Conservation (phyloP, 2,797 vertebrate species). For the Monodelphis domestica region DNA sequence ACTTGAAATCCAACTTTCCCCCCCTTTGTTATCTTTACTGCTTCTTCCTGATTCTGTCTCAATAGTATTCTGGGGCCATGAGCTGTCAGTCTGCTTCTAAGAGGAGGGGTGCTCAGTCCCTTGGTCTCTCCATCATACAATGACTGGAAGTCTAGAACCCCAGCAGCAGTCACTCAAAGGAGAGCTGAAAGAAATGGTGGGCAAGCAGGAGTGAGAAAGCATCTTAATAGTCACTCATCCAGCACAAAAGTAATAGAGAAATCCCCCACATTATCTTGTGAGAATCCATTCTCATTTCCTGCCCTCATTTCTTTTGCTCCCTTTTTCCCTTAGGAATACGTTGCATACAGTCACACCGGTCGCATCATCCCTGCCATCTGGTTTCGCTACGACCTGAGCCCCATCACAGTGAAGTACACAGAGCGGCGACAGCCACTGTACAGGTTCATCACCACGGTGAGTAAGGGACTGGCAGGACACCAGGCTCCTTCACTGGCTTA, state of each 20-base stretch:
- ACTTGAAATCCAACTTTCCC: neutral
- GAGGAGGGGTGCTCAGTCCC: neutral
- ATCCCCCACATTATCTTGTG: neutral
- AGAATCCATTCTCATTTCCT: neutral
- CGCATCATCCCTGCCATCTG: conserved; percentile 99
- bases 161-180: neutral
- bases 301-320: neutral
- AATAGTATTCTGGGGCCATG: neutral
- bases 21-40: neutral
- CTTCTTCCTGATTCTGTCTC: neutral
- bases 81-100: neutral
- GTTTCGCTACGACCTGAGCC: conserved; percentile 99
- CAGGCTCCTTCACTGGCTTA: neutral
- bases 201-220: neutral
- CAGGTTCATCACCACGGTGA: conserved; percentile 98
- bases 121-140: neutral
- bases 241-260: neutral
- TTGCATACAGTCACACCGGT: conserved; percentile 98
- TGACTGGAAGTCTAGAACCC: neutral
- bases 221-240: neutral
- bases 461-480: conserved; percentile 67
- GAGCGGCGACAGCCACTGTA: conserved; percentile 97
- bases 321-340: conserved; percentile 90
- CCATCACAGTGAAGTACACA: conserved; percentile 99
- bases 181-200: neutral